Conservation (phyloP, 2,113 vertebrate genomes). For the Bettongia penicillata region DNA sequence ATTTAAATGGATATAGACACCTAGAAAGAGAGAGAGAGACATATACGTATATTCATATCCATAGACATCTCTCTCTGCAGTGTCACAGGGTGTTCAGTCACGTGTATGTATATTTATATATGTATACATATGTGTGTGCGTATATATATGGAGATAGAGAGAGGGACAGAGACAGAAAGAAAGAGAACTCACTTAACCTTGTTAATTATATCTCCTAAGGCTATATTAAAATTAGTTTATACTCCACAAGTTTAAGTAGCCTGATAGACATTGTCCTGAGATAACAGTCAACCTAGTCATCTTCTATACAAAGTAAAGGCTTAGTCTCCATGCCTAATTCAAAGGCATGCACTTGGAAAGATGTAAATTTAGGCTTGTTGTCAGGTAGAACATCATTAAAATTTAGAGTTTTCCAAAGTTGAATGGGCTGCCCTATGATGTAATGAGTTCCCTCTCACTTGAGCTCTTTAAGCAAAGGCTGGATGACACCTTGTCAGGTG, state of each 20-base stretch:
- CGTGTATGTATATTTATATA: not conserved
- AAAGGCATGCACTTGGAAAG: not conserved
- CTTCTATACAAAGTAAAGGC: not conserved
- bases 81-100: not conserved
- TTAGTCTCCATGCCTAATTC: not conserved
- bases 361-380: not conserved
- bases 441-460: not conserved
- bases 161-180: no score
- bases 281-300: rapidly evolving
- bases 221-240: not conserved
- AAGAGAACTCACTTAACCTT: not conserved
- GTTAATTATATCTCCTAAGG: not conserved
- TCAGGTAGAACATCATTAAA: not conserved
- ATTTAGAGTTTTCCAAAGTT: not conserved
- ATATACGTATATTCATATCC: not conserved
- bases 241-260: not conserved
- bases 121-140: not conserved
- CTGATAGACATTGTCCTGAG: not conserved
- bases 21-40: not conserved
- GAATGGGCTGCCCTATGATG: not conserved
- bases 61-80: not conserved
- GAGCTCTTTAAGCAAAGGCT: not conserved
- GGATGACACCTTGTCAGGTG: no score
- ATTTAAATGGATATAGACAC: not conserved
- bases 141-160: not conserved